A percentile compares a stretch with the other conserved stretches of the same genome.
These are phyloP conservation scores for Lycia hirtaria DNA, from an alignment of 2,888 invertebrate genomes.

Conservation along the genomic window DNA sequence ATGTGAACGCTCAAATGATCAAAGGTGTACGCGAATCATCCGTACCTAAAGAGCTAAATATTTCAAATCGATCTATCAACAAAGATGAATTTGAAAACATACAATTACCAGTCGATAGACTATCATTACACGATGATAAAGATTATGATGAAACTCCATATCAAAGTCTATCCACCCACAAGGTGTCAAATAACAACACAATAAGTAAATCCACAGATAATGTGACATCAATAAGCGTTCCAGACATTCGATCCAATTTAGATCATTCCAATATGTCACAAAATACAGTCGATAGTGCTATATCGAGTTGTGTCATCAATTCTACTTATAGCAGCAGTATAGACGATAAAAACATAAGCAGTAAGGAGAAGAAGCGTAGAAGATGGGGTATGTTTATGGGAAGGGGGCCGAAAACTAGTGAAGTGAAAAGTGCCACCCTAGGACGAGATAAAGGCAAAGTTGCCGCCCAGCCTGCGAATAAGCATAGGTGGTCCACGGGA, in stretches of 20 bases:
- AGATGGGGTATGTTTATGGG: conserved; percentile 90
- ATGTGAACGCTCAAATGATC: conserved; percentile 79
- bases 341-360: conserved; percentile 58
- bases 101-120: conserved; percentile 59
- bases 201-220: conserved; percentile 67
- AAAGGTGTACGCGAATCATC: conserved; percentile 74
- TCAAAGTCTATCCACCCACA: conserved; percentile 75
- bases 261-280: conserved; percentile 50
- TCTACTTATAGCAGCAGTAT: conserved; percentile 66
- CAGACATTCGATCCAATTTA: conserved; percentile 41
- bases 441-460: conserved; percentile 87
- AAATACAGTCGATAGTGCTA: conserved; percentile 55
- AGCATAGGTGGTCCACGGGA: conserved; percentile 90
- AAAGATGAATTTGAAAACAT: conserved; percentile 67
- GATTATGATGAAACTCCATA: conserved; percentile 78
- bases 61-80: conserved; percentile 57
- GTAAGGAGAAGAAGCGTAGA: conserved; percentile 87
- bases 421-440: conserved; percentile 88
- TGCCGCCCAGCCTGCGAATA: conserved; percentile 72
- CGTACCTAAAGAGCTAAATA: conserved; percentile 65
- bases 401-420: conserved; percentile 84
- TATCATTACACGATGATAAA: conserved; percentile 68
- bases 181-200: conserved; percentile 67
- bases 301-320: conserved; percentile 62
- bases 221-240: conserved; percentile 72